Evolutionary conservation across 2,888 invertebrate species (phyloP).

Genomic region (Nomada lathburiana): DNA sequence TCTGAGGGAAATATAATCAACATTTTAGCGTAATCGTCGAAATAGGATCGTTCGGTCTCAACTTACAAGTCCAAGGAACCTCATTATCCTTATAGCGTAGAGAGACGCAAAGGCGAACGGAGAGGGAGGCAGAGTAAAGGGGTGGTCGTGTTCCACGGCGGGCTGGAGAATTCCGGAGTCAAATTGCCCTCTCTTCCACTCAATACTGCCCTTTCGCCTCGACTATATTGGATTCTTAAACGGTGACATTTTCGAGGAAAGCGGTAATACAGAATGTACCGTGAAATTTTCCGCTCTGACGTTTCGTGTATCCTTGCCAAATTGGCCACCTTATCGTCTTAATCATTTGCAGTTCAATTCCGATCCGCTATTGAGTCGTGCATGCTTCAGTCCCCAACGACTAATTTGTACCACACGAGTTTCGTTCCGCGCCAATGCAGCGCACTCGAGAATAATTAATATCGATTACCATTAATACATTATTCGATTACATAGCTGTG

Average conservation of each 20-base stretch:
- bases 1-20: constrained; percentile 45
- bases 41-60: constrained; percentile 51
- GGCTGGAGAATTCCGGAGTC: constrained; percentile 74
- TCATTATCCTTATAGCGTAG: constrained; percentile 70
- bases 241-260: constrained; percentile 67
- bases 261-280: background rate
- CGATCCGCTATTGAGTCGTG: background rate
- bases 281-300: background rate
- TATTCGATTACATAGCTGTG: too few species aligned
- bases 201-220: constrained; percentile 60
- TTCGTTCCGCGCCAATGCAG: too few species aligned
- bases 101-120: constrained; percentile 33
- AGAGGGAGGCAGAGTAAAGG: background rate
- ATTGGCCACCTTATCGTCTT: constrained; percentile 21
- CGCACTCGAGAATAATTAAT: too few species aligned
- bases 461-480: too few species aligned
- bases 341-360: constrained; percentile 17
- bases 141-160: constrained; percentile 30
- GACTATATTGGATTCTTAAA: constrained; percentile 80
- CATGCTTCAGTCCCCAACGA: too few species aligned
- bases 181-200: constrained; percentile 75
- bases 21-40: constrained; percentile 56
- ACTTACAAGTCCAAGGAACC: constrained; percentile 68
- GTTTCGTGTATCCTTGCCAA: constrained; percentile 23
- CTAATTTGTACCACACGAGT: background rate